These are phyloP conservation scores for Petrosia ficiformis DNA, from an alignment of 37 sponge, comb jelly and placozoan genomes.

Conservation along the genomic window DNA sequence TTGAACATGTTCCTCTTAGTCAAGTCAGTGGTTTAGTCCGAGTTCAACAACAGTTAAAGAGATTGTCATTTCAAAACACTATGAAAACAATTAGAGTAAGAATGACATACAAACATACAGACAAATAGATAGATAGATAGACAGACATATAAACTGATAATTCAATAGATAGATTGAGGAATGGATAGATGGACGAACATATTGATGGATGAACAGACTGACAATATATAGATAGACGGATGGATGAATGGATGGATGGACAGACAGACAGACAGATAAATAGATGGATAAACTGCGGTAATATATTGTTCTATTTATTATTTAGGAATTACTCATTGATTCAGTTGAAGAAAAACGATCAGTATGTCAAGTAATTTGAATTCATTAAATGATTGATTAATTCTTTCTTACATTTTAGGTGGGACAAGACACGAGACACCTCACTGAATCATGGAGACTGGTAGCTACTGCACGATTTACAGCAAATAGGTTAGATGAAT, in stretches of 20 bases:
- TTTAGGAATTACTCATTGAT: slow-evolving; percentile 56
- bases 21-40: slow-evolving; percentile 41
- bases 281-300: neutral
- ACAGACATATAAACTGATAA: too few species aligned
- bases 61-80: slow-evolving; percentile 17
- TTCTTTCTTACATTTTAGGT: too few species aligned
- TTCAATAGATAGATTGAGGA: too few species aligned
- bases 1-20: slow-evolving; percentile 42
- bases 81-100: slow-evolving; percentile 21
- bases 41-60: slow-evolving; percentile 51
- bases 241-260: too few species aligned
- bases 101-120: too few species aligned
- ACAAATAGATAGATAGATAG: too few species aligned
- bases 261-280: too few species aligned
- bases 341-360: slow-evolving; percentile 50
- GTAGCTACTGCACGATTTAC: slow-evolving; percentile 51
- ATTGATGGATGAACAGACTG: too few species aligned
- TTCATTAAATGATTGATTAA: too few species aligned
- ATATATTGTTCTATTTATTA: neutral
- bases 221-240: too few species aligned
- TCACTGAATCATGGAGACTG: slow-evolving; percentile 50
- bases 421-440: too few species aligned
- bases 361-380: slow-evolving; percentile 1
- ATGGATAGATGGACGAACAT: too few species aligned
- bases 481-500: slow-evolving; percentile 27